These are phyloP conservation scores for Drosophila athabasca DNA, from an alignment of 1,140 invertebrate genomes.

Conservation along the genomic window DNA sequence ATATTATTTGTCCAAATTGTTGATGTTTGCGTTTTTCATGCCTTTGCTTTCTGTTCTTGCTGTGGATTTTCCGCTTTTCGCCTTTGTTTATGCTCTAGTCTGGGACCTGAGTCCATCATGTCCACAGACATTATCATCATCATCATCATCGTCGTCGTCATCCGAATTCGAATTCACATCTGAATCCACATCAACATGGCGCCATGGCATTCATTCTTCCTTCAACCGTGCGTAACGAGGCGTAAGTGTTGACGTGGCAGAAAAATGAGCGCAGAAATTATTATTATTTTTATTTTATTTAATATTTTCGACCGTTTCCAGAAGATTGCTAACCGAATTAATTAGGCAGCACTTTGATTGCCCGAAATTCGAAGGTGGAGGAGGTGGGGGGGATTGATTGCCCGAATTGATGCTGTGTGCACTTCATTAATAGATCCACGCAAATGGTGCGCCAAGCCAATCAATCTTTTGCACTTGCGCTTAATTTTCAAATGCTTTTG, in stretches of 20 bases:
- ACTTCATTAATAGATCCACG: constrained; percentile 69
- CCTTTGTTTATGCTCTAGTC: constrained; percentile 53
- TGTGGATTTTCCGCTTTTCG: constrained; percentile 58
- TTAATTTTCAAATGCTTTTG: constrained; percentile 58
- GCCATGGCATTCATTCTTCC: constrained; percentile 19
- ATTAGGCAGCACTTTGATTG: constrained; percentile 38
- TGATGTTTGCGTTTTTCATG: constrained; percentile 79
- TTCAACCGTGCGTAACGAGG: constrained; percentile 70
- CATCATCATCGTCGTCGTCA: constrained; percentile 2
- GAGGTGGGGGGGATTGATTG: constrained; percentile 57
- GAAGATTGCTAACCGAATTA: constrained; percentile 57
- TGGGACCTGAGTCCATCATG: constrained; percentile 27
- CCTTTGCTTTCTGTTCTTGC: constrained; percentile 29
- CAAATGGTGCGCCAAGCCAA: constrained; percentile 74
- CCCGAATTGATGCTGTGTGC: constrained; percentile 35
- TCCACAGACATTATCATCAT: constrained; percentile 41
- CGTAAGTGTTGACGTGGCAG: constrained; percentile 80
- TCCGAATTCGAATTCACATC: constrained; percentile 14
- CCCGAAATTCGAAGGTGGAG: not conserved
- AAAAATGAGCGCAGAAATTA: constrained; percentile 71
- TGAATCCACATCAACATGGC: constrained; percentile 17
- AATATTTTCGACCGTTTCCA: constrained; percentile 54
- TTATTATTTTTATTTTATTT: constrained; percentile 70
- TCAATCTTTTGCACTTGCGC: constrained; percentile 79
- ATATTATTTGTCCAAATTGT: constrained; percentile 75